A percentile compares a stretch with the other conserved stretches of the same genome.
Conservation (phyloP, 2,113 vertebrate genomes). For the Antennarius striatus region DNA sequence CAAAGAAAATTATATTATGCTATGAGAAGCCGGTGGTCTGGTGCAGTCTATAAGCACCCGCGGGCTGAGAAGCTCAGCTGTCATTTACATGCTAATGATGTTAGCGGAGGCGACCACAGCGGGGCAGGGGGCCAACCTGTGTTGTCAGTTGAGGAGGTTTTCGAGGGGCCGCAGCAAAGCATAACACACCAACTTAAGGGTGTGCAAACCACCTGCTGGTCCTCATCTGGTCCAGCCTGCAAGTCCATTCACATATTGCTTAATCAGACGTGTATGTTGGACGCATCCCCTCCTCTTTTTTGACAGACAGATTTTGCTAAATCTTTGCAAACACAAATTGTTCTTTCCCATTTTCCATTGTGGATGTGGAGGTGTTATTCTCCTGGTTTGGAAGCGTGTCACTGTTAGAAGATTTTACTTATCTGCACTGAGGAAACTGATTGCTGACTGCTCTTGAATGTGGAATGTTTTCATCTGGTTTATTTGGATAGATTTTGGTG, state of each 20-base stretch:
- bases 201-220: slow-evolving; percentile 65
- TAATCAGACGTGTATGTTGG: slow-evolving; percentile 51
- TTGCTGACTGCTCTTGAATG: too few species aligned
- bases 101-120: slow-evolving; percentile 36
- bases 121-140: slow-evolving; percentile 20
- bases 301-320: slow-evolving; percentile 4
- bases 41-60: slow-evolving; percentile 44
- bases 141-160: slow-evolving; percentile 11
- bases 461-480: too few species aligned
- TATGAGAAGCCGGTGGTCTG: slow-evolving; percentile 49
- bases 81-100: slow-evolving; percentile 75
- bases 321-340: slow-evolving; percentile 50
- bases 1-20: slow-evolving; percentile 57
- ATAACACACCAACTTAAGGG: slow-evolving; percentile 13
- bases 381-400: slow-evolving; percentile 12
- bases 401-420: neutral
- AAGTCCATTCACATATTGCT: slow-evolving; percentile 56
- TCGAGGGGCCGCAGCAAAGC: neutral
- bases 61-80: slow-evolving; percentile 46
- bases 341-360: slow-evolving; percentile 29
- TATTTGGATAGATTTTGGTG: too few species aligned
- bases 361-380: slow-evolving; percentile 15
- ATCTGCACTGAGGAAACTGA: slow-evolving; percentile 1
- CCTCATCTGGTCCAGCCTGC: slow-evolving; percentile 59
- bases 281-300: slow-evolving; percentile 16